Conservation (phyloP, 2,113 vertebrate species). For the Semnopithecus entellus region DNA sequence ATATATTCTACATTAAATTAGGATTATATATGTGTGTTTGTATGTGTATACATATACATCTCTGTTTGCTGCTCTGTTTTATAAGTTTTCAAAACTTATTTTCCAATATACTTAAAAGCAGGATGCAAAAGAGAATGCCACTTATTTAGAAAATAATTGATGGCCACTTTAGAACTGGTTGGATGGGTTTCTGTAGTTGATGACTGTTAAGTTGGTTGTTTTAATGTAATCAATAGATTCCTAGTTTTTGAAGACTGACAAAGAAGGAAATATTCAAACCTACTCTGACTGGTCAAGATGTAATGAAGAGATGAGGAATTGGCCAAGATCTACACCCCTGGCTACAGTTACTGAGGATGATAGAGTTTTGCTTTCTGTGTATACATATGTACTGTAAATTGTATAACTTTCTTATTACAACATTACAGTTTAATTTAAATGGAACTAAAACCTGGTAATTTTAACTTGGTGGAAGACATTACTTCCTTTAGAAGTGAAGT, state of each 20-base stretch:
- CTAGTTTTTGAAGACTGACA: neutral
- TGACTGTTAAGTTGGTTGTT: neutral
- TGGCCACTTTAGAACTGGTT: neutral
- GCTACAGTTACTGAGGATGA: neutral
- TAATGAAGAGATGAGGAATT: neutral
- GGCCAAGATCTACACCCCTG: neutral
- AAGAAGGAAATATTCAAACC: neutral
- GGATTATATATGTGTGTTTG: too few species aligned
- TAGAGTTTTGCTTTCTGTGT: neutral
- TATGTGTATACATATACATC: neutral
- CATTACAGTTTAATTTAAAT: neutral
- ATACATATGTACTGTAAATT: neutral
- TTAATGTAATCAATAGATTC: neutral
- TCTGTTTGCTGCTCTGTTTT: neutral
- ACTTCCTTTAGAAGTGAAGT: neutral
- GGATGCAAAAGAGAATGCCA: neutral
- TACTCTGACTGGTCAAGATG: neutral
- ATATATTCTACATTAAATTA: too few species aligned
- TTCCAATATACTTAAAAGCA: neutral
- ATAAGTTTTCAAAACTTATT: neutral
- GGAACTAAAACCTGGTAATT: neutral
- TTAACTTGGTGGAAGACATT: neutral
- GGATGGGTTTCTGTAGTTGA: neutral
- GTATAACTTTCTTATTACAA: neutral
- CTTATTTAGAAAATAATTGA: neutral